Conservation (phyloP, 2,888 invertebrate genomes). For the Lathronympha strigana region DNA sequence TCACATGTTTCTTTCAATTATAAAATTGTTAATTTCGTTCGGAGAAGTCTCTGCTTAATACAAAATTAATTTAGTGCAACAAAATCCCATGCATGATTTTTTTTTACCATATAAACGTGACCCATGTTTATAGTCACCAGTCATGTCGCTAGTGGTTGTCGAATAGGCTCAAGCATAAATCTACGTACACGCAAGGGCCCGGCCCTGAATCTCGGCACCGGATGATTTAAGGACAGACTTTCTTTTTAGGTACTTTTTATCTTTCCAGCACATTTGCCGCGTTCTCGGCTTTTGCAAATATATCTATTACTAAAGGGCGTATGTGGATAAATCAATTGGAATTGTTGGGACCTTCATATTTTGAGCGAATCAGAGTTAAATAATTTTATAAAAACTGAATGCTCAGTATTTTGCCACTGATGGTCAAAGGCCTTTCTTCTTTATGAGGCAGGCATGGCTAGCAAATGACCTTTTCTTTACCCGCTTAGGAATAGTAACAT, state of each 20-base stretch:
- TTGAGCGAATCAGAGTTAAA: not conserved
- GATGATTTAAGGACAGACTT: conserved; percentile 51
- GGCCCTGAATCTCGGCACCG: conserved; percentile 36
- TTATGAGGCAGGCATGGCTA: not conserved
- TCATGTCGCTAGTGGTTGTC: not conserved
- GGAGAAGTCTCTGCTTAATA: too few species aligned
- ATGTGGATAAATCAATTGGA: not conserved
- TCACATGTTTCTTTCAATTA: too few species aligned
- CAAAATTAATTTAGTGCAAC: too few species aligned
- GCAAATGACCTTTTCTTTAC: too few species aligned
- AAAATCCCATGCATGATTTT: too few species aligned
- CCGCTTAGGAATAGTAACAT: too few species aligned
- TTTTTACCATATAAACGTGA: too few species aligned
- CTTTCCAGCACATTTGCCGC: conserved; percentile 58
- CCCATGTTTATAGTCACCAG: too few species aligned
- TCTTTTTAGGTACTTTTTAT: conserved; percentile 57
- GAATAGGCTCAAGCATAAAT: not conserved
- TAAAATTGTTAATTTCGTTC: too few species aligned
- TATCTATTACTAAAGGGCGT: not conserved
- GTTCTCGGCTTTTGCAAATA: conserved; percentile 7
- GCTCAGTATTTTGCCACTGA: not conserved
- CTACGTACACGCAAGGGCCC: conserved; percentile 12
- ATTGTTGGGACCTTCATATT: not conserved
- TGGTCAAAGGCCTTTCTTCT: not conserved
- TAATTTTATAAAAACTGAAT: not conserved